Conservation (phyloP, 2,797 vertebrate genomes). For the Lophura swinhoii region DNA sequence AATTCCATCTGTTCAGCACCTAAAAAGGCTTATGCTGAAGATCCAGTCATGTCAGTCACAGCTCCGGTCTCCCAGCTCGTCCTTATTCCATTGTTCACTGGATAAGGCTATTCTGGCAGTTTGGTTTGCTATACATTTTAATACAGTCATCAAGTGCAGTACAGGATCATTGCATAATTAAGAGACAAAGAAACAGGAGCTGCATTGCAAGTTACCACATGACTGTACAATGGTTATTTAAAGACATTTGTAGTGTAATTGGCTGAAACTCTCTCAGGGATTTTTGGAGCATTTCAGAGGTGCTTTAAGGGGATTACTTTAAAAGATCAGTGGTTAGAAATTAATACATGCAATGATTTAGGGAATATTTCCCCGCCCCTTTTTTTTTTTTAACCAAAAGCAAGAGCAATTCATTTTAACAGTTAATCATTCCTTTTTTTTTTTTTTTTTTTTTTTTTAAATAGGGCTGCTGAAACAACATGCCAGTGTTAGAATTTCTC, state of each 20-base stretch:
- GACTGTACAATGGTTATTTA: background rate
- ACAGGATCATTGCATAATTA: background rate
- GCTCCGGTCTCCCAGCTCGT: background rate
- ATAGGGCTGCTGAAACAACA: background rate
- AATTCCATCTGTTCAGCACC: background rate
- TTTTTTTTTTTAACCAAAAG: background rate
- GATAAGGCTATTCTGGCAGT: background rate
- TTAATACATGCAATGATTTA: slow-evolving; percentile 5
- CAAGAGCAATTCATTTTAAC: background rate
- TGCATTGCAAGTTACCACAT: background rate
- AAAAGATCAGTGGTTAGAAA: background rate
- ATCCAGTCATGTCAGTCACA: background rate
- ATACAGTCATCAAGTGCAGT: background rate
- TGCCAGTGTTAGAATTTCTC: background rate
- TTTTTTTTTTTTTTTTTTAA: background rate
- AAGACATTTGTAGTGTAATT: background rate
- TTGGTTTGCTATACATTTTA: background rate
- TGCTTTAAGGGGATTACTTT: background rate
- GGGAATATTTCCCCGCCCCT: background rate
- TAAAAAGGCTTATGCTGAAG: background rate
- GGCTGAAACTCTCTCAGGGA: background rate
- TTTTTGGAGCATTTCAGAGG: background rate
- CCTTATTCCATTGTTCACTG: background rate
- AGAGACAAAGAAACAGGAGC: background rate
- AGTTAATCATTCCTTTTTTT: background rate